A percentile compares a stretch with the other conserved stretches of the same genome.
phyloP scores from a whole-genome alignment of 64 coral and sea anemone genomes.

The Astreopora myriophthalma region DNA sequence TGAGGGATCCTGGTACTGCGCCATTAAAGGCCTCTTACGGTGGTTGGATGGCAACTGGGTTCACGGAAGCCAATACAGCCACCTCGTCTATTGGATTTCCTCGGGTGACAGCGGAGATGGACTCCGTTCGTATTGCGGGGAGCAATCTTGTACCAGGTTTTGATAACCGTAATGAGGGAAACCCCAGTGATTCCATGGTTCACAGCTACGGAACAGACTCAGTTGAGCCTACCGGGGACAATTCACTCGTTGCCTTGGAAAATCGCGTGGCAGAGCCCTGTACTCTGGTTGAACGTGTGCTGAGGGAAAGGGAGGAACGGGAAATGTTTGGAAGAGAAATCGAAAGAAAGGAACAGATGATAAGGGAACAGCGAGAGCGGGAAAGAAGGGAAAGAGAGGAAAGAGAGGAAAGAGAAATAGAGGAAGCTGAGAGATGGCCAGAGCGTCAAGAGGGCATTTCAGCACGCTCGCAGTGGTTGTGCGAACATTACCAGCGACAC shows the following conservation, averaged over 20 bases:
- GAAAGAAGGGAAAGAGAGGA: background rate
- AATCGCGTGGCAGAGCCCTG: background rate
- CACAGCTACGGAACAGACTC: background rate
- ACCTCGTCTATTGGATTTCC: no score
- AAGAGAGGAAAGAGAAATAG: background rate
- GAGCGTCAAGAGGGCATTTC: background rate
- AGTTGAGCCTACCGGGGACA: background rate
- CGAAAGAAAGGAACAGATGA: conserved; percentile 11
- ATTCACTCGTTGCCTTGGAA: background rate
- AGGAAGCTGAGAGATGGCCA: conserved; percentile 7
- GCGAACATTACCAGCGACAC: conserved; percentile 64
- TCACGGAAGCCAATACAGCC: no score
- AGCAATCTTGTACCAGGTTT: background rate
- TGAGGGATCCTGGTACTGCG: background rate
- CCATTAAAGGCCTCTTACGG: background rate
- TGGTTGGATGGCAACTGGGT: background rate
- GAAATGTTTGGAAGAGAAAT: conserved; percentile 11
- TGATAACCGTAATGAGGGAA: background rate
- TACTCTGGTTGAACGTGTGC: background rate
- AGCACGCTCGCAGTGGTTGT: background rate
- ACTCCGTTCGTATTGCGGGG: background rate
- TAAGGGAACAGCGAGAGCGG: background rate
- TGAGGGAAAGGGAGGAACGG: background rate
- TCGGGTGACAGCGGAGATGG: background rate
- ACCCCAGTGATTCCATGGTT: background rate